Percentiles rank a stretch among this genome's conserved stretches.
Conservation (phyloP, 2,113 vertebrate species). For the Lepisosteus oculatus region DNA sequence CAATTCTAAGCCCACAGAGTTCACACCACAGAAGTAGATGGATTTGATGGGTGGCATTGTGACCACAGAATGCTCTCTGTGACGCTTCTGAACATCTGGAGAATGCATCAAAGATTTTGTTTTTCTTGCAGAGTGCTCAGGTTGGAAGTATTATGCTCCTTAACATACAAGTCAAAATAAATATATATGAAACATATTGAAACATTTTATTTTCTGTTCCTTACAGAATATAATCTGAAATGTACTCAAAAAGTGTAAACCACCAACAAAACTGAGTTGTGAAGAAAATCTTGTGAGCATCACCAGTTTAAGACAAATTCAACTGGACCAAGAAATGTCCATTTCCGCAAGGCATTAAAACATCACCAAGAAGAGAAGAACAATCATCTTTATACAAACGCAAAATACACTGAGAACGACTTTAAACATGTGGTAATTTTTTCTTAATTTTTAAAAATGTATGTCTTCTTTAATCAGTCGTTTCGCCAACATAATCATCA, state of each 20-base stretch:
- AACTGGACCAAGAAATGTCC: conserved; percentile 17
- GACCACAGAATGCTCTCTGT: no score
- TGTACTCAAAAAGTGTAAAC: conserved; percentile 34
- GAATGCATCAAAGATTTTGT: not conserved
- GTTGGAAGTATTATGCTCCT: not conserved
- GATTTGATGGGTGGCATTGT: no score
- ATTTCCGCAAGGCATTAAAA: conserved; percentile 27
- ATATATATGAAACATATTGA: conserved; percentile 11
- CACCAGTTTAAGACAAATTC: conserved; percentile 23
- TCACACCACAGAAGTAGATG: no score
- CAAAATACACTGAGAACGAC: conserved; percentile 26
- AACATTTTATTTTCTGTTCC: conserved; percentile 29
- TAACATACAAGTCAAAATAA: not conserved
- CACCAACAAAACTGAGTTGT: conserved; percentile 40
- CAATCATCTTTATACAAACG: conserved; percentile 20
- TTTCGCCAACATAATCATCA: conserved; percentile 17
- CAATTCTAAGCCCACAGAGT: no score
- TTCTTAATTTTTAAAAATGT: conserved; percentile 14
- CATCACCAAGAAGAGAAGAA: conserved; percentile 12
- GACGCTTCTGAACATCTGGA: no score
- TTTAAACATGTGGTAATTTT: conserved; percentile 20
- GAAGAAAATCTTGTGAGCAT: conserved; percentile 25
- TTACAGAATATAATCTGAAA: conserved; percentile 31
- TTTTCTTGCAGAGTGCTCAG: not conserved
- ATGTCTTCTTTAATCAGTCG: not conserved